Evolutionary conservation across 2,888 invertebrate species (phyloP).

Genomic region (Elgonia sp.): DNA sequence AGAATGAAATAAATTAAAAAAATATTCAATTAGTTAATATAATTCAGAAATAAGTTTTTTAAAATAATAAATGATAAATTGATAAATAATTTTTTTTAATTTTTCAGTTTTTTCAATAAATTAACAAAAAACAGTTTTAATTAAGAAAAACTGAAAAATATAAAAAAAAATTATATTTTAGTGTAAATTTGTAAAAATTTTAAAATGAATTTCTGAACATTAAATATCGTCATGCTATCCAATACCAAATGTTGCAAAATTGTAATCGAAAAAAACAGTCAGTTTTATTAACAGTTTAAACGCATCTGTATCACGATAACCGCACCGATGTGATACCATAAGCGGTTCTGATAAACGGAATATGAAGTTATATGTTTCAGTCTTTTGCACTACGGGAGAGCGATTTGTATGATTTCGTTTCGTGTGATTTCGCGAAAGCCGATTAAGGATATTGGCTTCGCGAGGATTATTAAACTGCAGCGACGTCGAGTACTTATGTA

Average conservation of each 20-base stretch:
- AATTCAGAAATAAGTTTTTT: no score
- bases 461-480: conserved; percentile 64
- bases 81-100: no score
- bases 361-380: conserved; percentile 53
- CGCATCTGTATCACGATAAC: conserved; percentile 60
- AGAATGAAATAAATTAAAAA: no score
- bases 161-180: no score
- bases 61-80: no score
- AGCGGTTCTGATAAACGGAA: conserved; percentile 53
- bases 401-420: conserved; percentile 50
- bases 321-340: conserved; percentile 33
- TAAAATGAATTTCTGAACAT: no score
- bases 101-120: no score
- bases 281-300: conserved; percentile 53
- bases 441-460: conserved; percentile 69
- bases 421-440: conserved; percentile 66
- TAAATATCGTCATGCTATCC: no score
- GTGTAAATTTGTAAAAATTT: no score
- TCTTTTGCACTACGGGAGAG: conserved; percentile 22
- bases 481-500: conserved; percentile 38
- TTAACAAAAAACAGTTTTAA: no score
- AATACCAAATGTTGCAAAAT: conserved; percentile 2
- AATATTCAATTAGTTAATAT: no score
- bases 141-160: no score
- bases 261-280: conserved; percentile 16